These are phyloP conservation scores for Xenus cinereus DNA, from an alignment of 2,113 vertebrate species.

Conservation along the genomic window DNA sequence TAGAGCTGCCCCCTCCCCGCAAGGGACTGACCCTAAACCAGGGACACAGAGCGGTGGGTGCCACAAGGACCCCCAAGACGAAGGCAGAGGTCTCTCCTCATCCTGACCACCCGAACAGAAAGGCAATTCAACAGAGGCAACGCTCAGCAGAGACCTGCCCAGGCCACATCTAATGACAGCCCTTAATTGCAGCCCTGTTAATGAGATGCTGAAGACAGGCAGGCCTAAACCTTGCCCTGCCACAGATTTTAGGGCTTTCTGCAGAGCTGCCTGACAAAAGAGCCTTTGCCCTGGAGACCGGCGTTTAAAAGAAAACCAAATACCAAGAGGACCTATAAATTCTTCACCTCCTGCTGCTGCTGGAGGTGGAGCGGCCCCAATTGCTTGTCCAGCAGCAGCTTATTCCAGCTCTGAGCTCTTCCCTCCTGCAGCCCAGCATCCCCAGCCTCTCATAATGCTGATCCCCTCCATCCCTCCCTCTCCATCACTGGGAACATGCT, in stretches of 20 bases:
- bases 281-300: not conserved
- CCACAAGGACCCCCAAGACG: not conserved
- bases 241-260: not conserved
- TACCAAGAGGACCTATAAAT: not conserved
- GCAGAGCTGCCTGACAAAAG: not conserved
- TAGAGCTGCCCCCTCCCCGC: not conserved
- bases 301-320: not conserved
- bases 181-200: not conserved
- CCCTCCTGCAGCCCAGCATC: not conserved
- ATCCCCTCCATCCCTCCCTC: not conserved
- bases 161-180: fast-evolving
- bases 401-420: not conserved
- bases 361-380: not conserved
- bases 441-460: fast-evolving
- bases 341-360: not conserved
- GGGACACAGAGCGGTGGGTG: fast-evolving
- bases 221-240: not conserved
- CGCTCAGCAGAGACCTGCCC: not conserved
- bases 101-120: not conserved
- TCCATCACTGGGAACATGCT: fast-evolving
- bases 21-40: not conserved
- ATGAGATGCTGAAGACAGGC: not conserved
- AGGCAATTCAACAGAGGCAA: not conserved
- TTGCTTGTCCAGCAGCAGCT: not conserved
- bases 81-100: not conserved